Evolutionary conservation across 2,113 vertebrate genomes (phyloP), one percentile per base, ranked within the genome.

Genomic region (Pavo muticus): DNA sequence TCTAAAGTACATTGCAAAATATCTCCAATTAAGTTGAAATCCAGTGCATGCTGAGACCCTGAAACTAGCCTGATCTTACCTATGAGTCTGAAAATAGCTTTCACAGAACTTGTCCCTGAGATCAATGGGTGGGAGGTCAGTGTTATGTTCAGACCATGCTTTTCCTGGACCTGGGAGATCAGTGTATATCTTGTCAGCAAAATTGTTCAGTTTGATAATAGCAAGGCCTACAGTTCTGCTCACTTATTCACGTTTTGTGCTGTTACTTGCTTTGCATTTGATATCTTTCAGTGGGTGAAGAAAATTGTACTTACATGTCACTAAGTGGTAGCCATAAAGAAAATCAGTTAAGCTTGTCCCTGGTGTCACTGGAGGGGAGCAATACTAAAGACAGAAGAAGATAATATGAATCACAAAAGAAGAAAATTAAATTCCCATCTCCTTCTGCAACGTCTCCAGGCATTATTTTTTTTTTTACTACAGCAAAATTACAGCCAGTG

Each of bases 391-490:
- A 59, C 77, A 82, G 68, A 90, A 84, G 25, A 72, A 87, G 63
- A 78, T 54, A 48, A 37, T 45, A 50, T 59, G 81, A 92, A 59
- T 94, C 78, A 83, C 45, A 32, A 47, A 61, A 76, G 71, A 87
- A 63, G 25, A 40, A 85, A 91, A 94, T 91, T 72, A 95, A 80
- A 83, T 39, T 59, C 23, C 30, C 14, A 32, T 87, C 54, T 82
- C 45, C 48, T 86, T 71, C 83, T 82, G 27, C 40, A 61, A 32
- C 37, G n/a, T 87, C 70, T 83, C n/a, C 54, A 74, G 81, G 64
- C 35, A 15, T 67, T 45, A 35, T 79, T 85, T 7, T 45, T 44
- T 44, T 15, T 44, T 12, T 90, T 89, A 56, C 60, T 71, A 32
- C 35, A 85, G 60, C 45, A 60, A 64, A 56, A 67, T 60, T 72